Percentiles rank a stretch among this genome's conserved stretches.
phyloP scores from a whole-genome alignment of 2,797 vertebrate genomes.

The Notolabrus celidotus region DNA sequence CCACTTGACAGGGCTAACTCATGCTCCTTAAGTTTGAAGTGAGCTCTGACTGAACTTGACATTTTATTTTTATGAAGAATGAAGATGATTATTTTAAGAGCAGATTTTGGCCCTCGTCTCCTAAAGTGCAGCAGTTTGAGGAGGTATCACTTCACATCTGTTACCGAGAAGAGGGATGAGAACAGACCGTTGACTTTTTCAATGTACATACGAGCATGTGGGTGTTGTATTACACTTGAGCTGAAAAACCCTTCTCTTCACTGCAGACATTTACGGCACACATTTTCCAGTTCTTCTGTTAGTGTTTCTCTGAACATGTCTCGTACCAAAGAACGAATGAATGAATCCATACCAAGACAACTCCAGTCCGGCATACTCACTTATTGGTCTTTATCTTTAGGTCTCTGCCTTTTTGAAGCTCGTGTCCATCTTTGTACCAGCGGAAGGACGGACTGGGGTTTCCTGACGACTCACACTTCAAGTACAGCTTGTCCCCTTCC shows the following conservation, averaged over 20 bases:
- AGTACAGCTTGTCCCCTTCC: conserved; percentile 92
- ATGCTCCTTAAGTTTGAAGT: not conserved
- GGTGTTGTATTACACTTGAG: not conserved
- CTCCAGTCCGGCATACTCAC: conserved; percentile 83
- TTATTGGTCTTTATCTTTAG: conserved; percentile 96
- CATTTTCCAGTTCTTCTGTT: not conserved
- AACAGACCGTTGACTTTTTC: not conserved
- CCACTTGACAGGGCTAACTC: not conserved
- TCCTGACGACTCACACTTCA: conserved; percentile 95
- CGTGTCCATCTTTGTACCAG: conserved; percentile 97
- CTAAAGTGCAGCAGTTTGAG: not conserved
- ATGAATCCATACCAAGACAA: not conserved
- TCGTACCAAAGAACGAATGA: not conserved
- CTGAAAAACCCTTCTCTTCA: not conserved
- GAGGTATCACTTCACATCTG: not conserved
- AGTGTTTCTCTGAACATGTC: not conserved
- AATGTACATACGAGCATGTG: not conserved
- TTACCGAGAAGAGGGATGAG: not conserved
- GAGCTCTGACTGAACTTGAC: not conserved
- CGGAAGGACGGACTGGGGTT: conserved; percentile 95
- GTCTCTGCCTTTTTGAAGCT: conserved; percentile 94
- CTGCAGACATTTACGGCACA: no score
- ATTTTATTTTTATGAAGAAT: not conserved
- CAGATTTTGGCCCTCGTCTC: not conserved
- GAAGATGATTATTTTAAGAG: not conserved